Conservation (phyloP, 92 coral and sea anemone genomes). For the Chrysogorgia sp. region DNA sequence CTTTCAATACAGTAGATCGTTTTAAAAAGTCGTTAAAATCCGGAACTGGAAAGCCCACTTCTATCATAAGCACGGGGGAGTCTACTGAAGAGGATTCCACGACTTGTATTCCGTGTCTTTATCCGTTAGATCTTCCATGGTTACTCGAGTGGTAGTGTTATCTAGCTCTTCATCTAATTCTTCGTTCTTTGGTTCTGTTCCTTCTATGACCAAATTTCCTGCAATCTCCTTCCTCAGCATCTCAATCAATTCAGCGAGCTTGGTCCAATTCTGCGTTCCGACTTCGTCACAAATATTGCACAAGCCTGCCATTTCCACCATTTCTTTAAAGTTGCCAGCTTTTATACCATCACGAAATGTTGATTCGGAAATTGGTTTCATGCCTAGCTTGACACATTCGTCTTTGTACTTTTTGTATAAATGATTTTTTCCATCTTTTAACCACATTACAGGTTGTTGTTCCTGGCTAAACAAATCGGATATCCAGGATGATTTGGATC, state of each 20-base stretch:
- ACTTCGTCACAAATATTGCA: constrained; percentile 45
- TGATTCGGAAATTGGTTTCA: constrained; percentile 24
- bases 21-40: constrained; percentile 8
- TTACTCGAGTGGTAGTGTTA: neutral
- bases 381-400: constrained; percentile 12
- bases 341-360: constrained; percentile 26
- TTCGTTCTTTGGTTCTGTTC: constrained; percentile 13
- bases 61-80: constrained; percentile 38
- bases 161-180: neutral
- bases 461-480: constrained; percentile 13
- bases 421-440: constrained; percentile 24
- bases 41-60: neutral
- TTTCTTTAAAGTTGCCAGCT: constrained; percentile 32
- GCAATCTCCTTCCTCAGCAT: neutral
- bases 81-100: constrained; percentile 20
- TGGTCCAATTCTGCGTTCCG: constrained; percentile 39
- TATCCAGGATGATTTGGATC: constrained; percentile 9
- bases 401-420: constrained; percentile 1
- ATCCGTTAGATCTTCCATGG: constrained; percentile 10
- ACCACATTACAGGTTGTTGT: constrained; percentile 40
- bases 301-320: constrained; percentile 31
- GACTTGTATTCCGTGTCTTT: constrained; percentile 17
- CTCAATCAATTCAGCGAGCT: constrained; percentile 3
- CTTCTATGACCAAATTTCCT: constrained; percentile 1
- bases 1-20: constrained; percentile 22